Percentiles rank a stretch among this genome's conserved stretches.
Evolutionary conservation across 1,140 invertebrate genomes (phyloP).

Genomic region (Charaxes varanes): DNA sequence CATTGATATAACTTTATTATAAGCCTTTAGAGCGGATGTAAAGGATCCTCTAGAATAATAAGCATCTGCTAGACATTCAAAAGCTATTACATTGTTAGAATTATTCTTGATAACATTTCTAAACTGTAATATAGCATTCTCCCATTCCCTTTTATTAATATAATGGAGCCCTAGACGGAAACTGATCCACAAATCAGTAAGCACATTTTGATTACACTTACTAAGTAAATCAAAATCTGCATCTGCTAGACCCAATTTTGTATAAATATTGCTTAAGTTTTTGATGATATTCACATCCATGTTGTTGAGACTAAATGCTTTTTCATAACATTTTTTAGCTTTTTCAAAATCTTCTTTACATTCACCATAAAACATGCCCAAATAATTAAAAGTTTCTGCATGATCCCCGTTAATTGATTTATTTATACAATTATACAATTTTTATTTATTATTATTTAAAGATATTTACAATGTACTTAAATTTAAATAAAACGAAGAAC

Average conservation of each 20-base stretch:
- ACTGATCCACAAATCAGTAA: slow-evolving; percentile 83
- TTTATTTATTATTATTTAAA: no score
- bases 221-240: slow-evolving; percentile 81
- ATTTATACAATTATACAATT: no score
- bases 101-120: slow-evolving; percentile 85
- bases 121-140: slow-evolving; percentile 84
- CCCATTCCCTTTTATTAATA: slow-evolving; percentile 80
- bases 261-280: slow-evolving; percentile 84
- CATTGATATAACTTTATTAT: slow-evolving; percentile 83
- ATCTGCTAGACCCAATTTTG: slow-evolving; percentile 79
- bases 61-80: slow-evolving; percentile 92
- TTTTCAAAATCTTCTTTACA: slow-evolving; percentile 77
- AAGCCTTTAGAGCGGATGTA: slow-evolving; percentile 89
- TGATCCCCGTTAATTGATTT: slow-evolving; percentile 82
- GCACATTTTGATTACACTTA: slow-evolving; percentile 72
- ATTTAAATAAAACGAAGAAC: no score
- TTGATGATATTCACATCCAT: slow-evolving; percentile 79
- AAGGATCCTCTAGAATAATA: slow-evolving; percentile 89
- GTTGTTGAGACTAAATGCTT: slow-evolving; percentile 84
- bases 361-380: slow-evolving; percentile 84
- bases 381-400: slow-evolving; percentile 82
- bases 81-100: slow-evolving; percentile 80
- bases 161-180: slow-evolving; percentile 86
- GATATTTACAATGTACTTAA: no score
- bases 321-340: slow-evolving; percentile 88